Base-by-base conservation (phyloP, 1,140 invertebrate species). In the Prorops nasuta region DNA sequence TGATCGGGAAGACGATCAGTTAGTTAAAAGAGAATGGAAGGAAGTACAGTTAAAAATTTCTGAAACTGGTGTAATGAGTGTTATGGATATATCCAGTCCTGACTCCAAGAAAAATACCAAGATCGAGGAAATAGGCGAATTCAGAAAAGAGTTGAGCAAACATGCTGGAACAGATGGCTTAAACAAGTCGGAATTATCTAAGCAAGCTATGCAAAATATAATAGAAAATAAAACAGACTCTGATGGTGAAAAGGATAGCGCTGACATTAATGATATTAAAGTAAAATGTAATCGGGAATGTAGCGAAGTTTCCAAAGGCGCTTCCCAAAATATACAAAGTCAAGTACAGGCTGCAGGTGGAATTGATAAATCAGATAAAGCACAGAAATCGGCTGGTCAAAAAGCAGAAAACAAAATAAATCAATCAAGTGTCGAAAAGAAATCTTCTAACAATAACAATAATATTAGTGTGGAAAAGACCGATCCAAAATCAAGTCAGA, bases 11-110 rank as follows among this genome's bases (percentile, higher is more conserved):
- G 63, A 73, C 19, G 64, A 69, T 2, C 54, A 63, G 43, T 53
- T 44, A 0, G 39, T 55, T n/a, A 77, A 79, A 19, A 64, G 67
- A 8, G 78, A 79, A 34, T 84, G 83, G 80, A 85, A 85, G 59
- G 85, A 87, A 67, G 85, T 86, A 24, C 84, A 86, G 51, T 65
- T 87, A 12, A 80, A 84, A 61, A 87, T 87, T 44, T 86, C 84
- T 47, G 85, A 87, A 67, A 85, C 81, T 47, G 86, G 85, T 19
- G 81, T 85, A 16, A 86, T 86, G 79, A 84, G 83, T 65, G 82
- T 84, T 10, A 81, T 79, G 2, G 79, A 81, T 47, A 81, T 80
- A 60, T 67, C 74, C 3, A 72, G 55, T 56, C 60, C 72, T 17
- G 69, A 73, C 31, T 58, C 61, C 14, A 76, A 78, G 46, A 72